Evolutionary conservation across 2,888 invertebrate species (phyloP), one percentile per base, ranked within the genome.

Genomic region (Cinara cedri): DNA sequence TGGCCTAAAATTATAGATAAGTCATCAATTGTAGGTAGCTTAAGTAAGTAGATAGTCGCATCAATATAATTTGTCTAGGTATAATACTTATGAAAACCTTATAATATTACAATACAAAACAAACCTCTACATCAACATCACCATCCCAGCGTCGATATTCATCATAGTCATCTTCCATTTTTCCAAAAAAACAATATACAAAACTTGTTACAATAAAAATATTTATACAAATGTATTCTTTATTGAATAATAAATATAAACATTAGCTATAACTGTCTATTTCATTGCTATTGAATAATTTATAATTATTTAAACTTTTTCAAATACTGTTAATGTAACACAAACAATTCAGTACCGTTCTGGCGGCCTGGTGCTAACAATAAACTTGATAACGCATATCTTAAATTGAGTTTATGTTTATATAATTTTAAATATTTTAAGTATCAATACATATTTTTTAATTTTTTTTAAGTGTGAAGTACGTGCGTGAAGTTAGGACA

Each of bases 81-180:
- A 46, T 2, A 13, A 46, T 13, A 10, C 13, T 46, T 10, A 11
- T 42, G 11, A n/a, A 34, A 19, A 19, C 13, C 46, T 13, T 8
- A 26, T 60, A 14, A 46, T 51, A 42, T 19, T 34, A 51, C 60
- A 11, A 51, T 62, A 63, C 9, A 60, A 72, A 14, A 55, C 80
- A 71, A 63, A 81, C 82, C 68, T 81, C 81, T 13, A 72, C 63
- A 62, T 82, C 82, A 14, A 68, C 80, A 55, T 82, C 82, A 11
- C 87, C 88, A 84, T 90, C 90, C 91, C 91, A 91, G 65, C 87
- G 87, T 81, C 89, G 88, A 83, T 90, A 90, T 83, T 91, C 85
- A 51, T 85, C 91, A 84, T 89, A 91, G 82, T 90, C 87, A 55
- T 87, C 88, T 71, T 88, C 87, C 88, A 88, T 88, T 82, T 51